phyloP scores from a whole-genome alignment of 2,113 vertebrate species.

The Ariopsis seemanni region DNA sequence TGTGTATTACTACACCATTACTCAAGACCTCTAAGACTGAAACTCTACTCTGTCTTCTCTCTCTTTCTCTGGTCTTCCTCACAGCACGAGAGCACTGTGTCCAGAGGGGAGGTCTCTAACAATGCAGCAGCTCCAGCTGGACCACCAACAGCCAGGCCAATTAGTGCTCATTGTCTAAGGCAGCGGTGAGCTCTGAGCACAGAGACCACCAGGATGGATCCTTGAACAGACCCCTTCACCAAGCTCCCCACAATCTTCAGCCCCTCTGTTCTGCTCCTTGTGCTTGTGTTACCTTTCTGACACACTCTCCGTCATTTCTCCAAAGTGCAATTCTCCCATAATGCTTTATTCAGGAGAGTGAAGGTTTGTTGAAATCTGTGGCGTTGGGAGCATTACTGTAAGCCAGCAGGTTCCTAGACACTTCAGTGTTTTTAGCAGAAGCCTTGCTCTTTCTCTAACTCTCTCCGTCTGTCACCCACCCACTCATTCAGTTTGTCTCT shows the following conservation, averaged over 20 bases:
- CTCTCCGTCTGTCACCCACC: not conserved
- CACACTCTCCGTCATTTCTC: slow-evolving; percentile 1
- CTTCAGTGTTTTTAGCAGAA: slow-evolving; percentile 27
- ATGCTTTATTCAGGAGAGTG: not conserved
- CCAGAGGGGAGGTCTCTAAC: slow-evolving; percentile 40
- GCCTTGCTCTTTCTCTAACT: not conserved
- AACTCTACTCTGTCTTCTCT: slow-evolving; percentile 14
- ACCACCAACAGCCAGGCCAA: slow-evolving; percentile 59
- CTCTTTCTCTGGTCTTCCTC: slow-evolving; percentile 19
- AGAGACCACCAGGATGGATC: slow-evolving; percentile 54
- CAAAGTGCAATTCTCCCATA: not conserved
- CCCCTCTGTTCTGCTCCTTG: not conserved
- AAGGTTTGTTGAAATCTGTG: not conserved
- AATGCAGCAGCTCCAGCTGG: slow-evolving; percentile 39
- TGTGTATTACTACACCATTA: not conserved
- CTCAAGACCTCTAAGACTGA: not conserved
- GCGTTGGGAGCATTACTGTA: not conserved
- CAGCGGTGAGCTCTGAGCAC: slow-evolving; percentile 38
- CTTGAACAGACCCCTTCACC: slow-evolving; percentile 31
- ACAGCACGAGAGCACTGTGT: slow-evolving; percentile 23
- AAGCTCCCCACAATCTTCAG: not conserved
- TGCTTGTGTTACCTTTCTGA: not conserved
- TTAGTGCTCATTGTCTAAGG: slow-evolving; percentile 55
- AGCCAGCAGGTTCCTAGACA: slow-evolving; percentile 6
- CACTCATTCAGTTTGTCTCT: not conserved